Evolutionary conservation across 1,140 invertebrate genomes (phyloP).

Genomic region (Bombus difficillimus): DNA sequence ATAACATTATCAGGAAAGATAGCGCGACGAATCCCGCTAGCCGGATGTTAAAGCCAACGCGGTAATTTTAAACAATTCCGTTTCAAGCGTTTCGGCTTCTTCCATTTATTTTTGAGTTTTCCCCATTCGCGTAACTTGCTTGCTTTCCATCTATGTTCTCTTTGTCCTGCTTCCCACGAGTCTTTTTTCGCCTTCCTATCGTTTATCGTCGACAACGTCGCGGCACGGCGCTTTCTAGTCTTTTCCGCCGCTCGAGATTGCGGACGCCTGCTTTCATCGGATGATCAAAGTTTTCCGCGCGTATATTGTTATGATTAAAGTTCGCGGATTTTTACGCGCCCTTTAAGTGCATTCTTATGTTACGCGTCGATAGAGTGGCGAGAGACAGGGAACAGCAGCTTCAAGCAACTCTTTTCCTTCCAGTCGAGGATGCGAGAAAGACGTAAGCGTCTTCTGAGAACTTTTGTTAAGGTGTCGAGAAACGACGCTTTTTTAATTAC

Average conservation of each 20-base stretch:
- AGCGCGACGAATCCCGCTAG: neutral
- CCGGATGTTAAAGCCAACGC: conserved; percentile 43
- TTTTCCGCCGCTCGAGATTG: conserved; percentile 15
- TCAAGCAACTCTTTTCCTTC: neutral
- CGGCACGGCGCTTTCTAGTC: conserved; percentile 3
- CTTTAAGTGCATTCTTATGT: conserved; percentile 48
- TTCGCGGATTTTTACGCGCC: conserved; percentile 34
- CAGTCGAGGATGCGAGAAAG: neutral
- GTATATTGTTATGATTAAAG: conserved; percentile 54
- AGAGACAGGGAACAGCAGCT: neutral
- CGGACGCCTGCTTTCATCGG: conserved; percentile 28
- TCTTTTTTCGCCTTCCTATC: neutral
- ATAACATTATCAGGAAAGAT: neutral
- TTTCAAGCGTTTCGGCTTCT: conserved; percentile 18
- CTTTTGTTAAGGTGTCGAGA: neutral
- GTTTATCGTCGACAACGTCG: conserved; percentile 1
- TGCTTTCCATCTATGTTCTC: neutral
- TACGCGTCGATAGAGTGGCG: neutral
- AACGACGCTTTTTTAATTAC: neutral
- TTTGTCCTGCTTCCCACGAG: too few species aligned
- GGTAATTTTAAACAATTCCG: conserved; percentile 67
- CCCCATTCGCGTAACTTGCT: neutral
- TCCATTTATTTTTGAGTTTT: conserved; percentile 2
- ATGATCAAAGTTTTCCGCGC: conserved; percentile 43
- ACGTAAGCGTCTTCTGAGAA: neutral